Conservation (phyloP, 1,140 invertebrate genomes). For the Solenopsis invicta region DNA sequence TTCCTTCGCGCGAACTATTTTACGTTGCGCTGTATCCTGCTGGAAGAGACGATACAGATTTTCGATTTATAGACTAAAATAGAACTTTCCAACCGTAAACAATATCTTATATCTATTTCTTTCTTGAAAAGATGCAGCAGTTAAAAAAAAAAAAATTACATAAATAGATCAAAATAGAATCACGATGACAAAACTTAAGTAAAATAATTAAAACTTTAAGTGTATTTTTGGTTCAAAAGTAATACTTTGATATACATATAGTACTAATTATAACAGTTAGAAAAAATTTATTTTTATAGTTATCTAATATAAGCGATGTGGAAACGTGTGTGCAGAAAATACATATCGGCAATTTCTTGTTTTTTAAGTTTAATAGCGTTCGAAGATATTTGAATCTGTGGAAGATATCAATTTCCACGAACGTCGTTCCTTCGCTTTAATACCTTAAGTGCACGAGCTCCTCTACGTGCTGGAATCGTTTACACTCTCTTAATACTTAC, state of each 20-base stretch:
- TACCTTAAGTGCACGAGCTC: conserved; percentile 45
- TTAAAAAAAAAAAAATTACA: no score
- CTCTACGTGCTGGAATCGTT: conserved; percentile 60
- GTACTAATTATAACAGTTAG: background rate
- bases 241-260: background rate
- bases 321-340: background rate
- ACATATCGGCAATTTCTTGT: background rate
- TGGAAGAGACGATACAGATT: conserved; percentile 30
- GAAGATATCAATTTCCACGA: conserved; percentile 50
- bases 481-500: conserved; percentile 62
- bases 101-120: background rate
- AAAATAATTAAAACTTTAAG: background rate
- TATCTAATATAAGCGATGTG: background rate
- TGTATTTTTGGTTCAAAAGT: background rate
- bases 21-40: background rate
- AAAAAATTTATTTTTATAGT: background rate
- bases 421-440: conserved; percentile 31
- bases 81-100: background rate
- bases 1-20: conserved; percentile 30
- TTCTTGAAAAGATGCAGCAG: background rate
- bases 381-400: conserved; percentile 37
- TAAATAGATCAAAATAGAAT: background rate
- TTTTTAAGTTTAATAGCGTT: background rate
- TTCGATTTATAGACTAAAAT: conserved; percentile 25
- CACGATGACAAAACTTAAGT: background rate